Evolutionary conservation across 2,888 invertebrate species (phyloP), one percentile per base, ranked within the genome.

Genomic region (Orchestes rusci): DNA sequence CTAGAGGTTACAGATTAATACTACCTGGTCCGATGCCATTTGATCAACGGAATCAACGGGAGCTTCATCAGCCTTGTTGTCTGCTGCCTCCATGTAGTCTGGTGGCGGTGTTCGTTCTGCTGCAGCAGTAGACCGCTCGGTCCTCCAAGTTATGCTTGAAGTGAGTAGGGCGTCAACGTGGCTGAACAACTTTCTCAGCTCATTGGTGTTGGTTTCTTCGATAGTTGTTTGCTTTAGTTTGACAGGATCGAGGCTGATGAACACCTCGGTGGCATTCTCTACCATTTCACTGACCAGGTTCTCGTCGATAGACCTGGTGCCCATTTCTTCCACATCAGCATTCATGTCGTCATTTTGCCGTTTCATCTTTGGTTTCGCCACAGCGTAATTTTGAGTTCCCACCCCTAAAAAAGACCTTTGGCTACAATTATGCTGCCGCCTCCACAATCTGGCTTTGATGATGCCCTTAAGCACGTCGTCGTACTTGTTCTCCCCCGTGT

Each of bases 141-240:
- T n/a, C n/a, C n/a, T n/a, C n/a, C n/a, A n/a, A n/a, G n/a, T n/a
- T n/a, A n/a, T n/a, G n/a, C n/a, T n/a, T n/a, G n/a, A n/a, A n/a
- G n/a, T n/a, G n/a, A n/a, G n/a, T n/a, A 48, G 30, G 28, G 44
- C 29, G 8, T 48, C 48, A 2, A 39, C 51, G 20, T 17, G 40
- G 28, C 30, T 23, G 35, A 51, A 48, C n/a, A 51, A 17, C 8
- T 41, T 28, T 8, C 44, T 34, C 20, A 48, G 47, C 17, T 51
- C 39, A 13, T 27, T 19, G 7, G 28, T 23, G 12, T 18, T 37
- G 3, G 45, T 12, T 32, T 47, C 45, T 17, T 33, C 20, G 3
- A 30, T 16, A 5, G 44, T 43, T 2, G 45, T 37, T 29, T 33
- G 36, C 27, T 36, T 39, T 8, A 33, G 12, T 31, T 39, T 16